Conservation (phyloP, 2,113 vertebrate genomes). For the Struthidea cinerea region DNA sequence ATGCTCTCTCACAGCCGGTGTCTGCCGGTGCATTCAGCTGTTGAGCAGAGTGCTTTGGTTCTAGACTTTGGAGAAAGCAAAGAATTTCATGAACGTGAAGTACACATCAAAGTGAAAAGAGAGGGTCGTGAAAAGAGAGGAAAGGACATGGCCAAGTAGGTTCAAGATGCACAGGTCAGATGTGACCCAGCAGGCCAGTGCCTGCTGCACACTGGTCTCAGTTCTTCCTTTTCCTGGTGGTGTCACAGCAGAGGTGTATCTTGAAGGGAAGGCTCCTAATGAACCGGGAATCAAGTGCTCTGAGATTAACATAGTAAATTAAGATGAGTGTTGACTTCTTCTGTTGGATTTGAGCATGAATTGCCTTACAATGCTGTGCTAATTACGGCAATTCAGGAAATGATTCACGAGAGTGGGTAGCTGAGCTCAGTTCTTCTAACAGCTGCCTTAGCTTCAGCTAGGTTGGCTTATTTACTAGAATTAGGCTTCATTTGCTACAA, state of each 20-base stretch:
- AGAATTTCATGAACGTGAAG: background rate
- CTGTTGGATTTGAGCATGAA: background rate
- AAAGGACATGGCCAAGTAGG: background rate
- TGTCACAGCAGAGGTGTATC: background rate
- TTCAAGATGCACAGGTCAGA: background rate
- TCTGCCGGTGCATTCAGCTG: background rate
- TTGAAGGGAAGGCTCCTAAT: background rate
- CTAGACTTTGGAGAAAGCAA: background rate
- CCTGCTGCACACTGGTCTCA: background rate
- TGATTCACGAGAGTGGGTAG: conserved; percentile 21
- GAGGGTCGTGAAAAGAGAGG: background rate
- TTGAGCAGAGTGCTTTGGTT: background rate
- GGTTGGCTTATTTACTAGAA: conserved; percentile 17
- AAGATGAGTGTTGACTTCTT: background rate
- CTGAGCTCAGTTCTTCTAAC: background rate
- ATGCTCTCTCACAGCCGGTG: background rate
- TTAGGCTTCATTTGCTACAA: background rate
- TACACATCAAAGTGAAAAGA: background rate
- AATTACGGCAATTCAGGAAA: background rate
- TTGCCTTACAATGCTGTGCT: background rate
- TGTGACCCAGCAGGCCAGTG: background rate
- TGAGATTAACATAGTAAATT: background rate
- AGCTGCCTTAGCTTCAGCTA: background rate
- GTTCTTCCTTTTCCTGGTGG: background rate
- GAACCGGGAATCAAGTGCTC: background rate